phyloP scores from a whole-genome alignment of 2,113 vertebrate genomes.

The Platysteira castanea region DNA sequence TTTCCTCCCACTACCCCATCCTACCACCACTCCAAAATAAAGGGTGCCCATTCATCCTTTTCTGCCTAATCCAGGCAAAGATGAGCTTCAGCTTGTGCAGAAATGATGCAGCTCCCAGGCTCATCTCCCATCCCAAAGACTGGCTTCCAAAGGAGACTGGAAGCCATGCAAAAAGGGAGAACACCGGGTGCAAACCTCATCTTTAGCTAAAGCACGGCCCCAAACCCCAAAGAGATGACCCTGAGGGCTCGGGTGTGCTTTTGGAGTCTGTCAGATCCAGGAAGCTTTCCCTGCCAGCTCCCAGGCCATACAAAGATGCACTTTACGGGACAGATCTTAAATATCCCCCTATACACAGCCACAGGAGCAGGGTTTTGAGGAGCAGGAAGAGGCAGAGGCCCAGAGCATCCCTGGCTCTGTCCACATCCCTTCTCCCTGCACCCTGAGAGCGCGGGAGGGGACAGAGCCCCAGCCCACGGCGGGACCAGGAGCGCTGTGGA shows the following conservation, averaged over 20 bases:
- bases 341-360: neutral
- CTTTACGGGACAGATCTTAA: neutral
- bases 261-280: neutral
- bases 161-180: neutral
- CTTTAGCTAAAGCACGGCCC: neutral
- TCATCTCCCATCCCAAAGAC: neutral
- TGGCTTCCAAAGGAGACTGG: neutral
- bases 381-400: neutral
- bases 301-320: fast-evolving
- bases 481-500: too few species aligned
- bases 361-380: neutral
- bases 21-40: neutral
- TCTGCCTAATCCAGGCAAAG: neutral
- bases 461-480: fast-evolving
- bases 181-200: fast-evolving
- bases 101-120: neutral
- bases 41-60: neutral
- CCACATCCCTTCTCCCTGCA: neutral
- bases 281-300: neutral
- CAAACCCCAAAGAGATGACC: neutral
- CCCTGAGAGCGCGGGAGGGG: fast-evolving
- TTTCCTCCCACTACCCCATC: neutral
- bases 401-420: neutral
- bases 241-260: neutral
- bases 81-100: neutral